Evolutionary conservation across 30 jellyfish, hydroid and myxozoan genomes (phyloP), one percentile per base, ranked within the genome.

Genomic region (Aurelia sp.): DNA sequence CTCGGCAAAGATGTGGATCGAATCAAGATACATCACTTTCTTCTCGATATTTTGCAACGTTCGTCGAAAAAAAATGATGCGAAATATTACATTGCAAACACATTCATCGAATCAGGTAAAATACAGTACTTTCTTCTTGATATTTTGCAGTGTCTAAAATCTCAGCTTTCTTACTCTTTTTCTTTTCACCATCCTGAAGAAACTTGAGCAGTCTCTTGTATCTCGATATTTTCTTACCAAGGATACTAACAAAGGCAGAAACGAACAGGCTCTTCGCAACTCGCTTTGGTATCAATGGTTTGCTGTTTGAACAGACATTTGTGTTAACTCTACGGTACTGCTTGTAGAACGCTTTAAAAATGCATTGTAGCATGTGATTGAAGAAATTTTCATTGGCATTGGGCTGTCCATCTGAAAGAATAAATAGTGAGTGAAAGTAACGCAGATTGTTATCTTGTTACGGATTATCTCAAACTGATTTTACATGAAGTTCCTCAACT

Each of bases 361-460:
- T 38, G 33, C 93, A 44, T 57, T 84, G 78, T 24, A 73, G n/a
- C 47, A 51, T 53, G n/a, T 62, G 64, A 53, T 48, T 58, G 88
- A 41, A 84, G 51, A 84, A 84, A 5, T 60, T 40, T 48, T 81
- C 82, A 21, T 72, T 59, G 21, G 66, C 30, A 63, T 84, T 84
- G 22, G 93, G 88, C 17, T 63, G 87, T 2, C 88, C 80, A 47
- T 61, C 93, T 84, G 72, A 63, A 72, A 84, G 5, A n/a, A 22
- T 20, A 76, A 30, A 73, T 19, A 35, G 9, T 16, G 22, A 35
- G 9, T 16, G 22, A 15, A 5, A 11, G 13, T 69, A 15, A 47
- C 35, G 7, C 8, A 13, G 33, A 1, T 44, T 0, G 55, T 44
- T 44, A 44, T 44, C 55, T 44, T 44, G 55, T 13, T 44, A 8